A percentile compares a stretch with the other conserved stretches of the same genome.
Conservation (phyloP, 2,888 invertebrate genomes). For the Eueremaeus valkanovi region DNA sequence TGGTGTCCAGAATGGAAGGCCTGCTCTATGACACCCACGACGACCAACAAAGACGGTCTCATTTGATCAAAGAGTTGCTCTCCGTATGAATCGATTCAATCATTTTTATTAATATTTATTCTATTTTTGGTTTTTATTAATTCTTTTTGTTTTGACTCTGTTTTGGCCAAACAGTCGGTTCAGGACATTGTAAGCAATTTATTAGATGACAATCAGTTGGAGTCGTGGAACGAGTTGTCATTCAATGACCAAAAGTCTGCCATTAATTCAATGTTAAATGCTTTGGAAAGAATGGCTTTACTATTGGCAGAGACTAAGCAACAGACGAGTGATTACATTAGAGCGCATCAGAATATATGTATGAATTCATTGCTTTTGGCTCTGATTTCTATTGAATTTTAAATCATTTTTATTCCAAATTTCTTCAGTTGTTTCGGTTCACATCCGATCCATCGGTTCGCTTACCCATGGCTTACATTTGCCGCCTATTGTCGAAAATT, state of each 20-base stretch:
- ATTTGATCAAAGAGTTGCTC: slow-evolving; percentile 48
- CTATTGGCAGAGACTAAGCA: slow-evolving; percentile 41
- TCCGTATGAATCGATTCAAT: slow-evolving; percentile 46
- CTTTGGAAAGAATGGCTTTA: slow-evolving; percentile 37
- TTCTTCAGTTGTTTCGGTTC: slow-evolving; percentile 40
- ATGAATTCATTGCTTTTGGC: background rate
- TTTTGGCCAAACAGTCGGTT: slow-evolving; percentile 37
- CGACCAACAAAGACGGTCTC: slow-evolving; percentile 43
- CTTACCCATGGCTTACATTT: slow-evolving; percentile 38
- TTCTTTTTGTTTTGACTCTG: no score
- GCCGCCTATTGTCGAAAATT: slow-evolving; percentile 7
- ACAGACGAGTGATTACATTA: slow-evolving; percentile 39
- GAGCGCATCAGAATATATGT: slow-evolving; percentile 42
- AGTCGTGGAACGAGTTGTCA: slow-evolving; percentile 40
- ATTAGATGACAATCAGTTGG: slow-evolving; percentile 39
- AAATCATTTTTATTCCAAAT: background rate
- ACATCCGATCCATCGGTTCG: slow-evolving; percentile 27
- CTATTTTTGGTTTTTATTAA: no score
- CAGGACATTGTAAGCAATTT: slow-evolving; percentile 41
- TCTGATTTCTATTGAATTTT: background rate
- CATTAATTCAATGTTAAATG: slow-evolving; percentile 27
- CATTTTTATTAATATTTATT: background rate
- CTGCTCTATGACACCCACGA: slow-evolving; percentile 39
- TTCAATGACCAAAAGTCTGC: slow-evolving; percentile 37
- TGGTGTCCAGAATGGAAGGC: slow-evolving; percentile 45